Base-by-base conservation (phyloP, 1,140 invertebrate species). In the Meloidogyne floridensis region DNA sequence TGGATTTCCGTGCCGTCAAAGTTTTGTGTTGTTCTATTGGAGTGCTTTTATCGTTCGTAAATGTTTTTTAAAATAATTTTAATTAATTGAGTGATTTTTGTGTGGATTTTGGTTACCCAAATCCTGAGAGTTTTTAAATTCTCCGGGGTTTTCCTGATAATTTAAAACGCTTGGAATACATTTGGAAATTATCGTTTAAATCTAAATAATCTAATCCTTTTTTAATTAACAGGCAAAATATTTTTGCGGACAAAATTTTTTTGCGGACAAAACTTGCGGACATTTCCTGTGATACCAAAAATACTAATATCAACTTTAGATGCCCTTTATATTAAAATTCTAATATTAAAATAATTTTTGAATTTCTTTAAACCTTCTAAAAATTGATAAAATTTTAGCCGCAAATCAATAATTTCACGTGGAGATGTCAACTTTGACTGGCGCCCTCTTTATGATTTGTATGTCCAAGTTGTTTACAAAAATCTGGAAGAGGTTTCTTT, bases 371-470 rank as follows among this genome's bases (percentile, higher is more conserved):
- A 47, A 47, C 7, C 4, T 47, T 47, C 47, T 6, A 47, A 47
- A 80, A 75, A 15, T 18, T 32, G 32, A 71, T 72, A 13, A 32
- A 11, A 77, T 77, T 89, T 86, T 91, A 91, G 74, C 86, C 95
- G 95, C 85, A 95, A 95, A 91, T 93, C 92, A 85, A 91, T 94
- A 86, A 91, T 96, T 51, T 92, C 93, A 13, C 93, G 94, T 43
- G 93, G 94, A 82, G 95, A 97, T 80, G 87, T 98, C 74, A 92
- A 92, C 81, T 91, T 97, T 79, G 93, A 93, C 81, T 98, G 96
- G 96, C 92, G 93, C 86, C 95, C 95, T 59, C 90, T 97, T 15
- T 96, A 94, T 90, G 92, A 95, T 5, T 91, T 94, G 6, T 90
- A 92, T 77, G 89, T 92, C 65, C 87, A 87, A 77, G 87, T 93